phyloP scores from a whole-genome alignment of 2,113 vertebrate genomes.

The Malurus elegans region DNA sequence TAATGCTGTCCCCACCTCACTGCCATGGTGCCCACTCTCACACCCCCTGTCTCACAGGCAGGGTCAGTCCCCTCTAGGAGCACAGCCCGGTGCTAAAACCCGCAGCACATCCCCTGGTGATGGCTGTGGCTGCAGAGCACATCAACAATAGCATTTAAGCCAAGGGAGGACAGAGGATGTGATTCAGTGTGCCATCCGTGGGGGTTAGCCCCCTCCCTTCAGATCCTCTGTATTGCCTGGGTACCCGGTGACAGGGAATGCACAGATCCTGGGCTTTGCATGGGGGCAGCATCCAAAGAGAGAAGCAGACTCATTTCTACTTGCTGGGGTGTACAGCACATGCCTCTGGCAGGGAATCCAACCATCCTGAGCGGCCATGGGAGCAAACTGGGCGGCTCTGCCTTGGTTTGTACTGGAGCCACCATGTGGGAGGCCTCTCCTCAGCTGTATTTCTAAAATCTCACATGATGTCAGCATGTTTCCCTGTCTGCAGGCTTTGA shows the following conservation, averaged over 20 bases:
- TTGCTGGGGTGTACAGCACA: background rate
- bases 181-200: fast-evolving
- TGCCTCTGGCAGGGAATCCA: background rate
- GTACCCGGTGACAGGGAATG: fast-evolving
- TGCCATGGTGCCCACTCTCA: fast-evolving
- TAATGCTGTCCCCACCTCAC: background rate
- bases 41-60: background rate
- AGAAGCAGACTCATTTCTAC: background rate
- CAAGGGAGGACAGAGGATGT: background rate
- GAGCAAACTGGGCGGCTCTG: background rate
- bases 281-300: background rate
- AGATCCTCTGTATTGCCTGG: background rate
- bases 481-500: background rate
- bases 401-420: background rate
- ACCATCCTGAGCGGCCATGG: background rate
- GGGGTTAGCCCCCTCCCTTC: background rate
- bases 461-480: background rate
- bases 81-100: background rate
- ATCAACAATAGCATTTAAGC: background rate
- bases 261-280: background rate
- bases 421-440: background rate
- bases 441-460: background rate
- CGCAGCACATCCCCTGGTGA: background rate
- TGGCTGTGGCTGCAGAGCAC: background rate
- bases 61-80: background rate